phyloP scores from a whole-genome alignment of 2,113 vertebrate species.

The Gallinago jamesoni region DNA sequence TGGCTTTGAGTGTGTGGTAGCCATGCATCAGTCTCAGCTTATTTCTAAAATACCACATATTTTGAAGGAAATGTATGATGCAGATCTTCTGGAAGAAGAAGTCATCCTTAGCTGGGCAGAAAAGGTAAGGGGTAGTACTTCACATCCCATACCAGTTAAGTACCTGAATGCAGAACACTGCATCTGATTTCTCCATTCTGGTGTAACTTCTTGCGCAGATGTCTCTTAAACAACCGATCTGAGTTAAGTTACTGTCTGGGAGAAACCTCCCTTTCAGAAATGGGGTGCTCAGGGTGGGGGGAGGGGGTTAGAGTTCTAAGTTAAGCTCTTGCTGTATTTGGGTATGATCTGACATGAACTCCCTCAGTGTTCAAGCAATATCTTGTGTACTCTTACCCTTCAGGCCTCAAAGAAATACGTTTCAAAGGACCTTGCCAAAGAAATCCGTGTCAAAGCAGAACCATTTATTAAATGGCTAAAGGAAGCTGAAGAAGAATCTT shows the following conservation, averaged over 20 bases:
- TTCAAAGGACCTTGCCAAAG: constrained; percentile 98
- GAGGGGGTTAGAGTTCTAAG: neutral
- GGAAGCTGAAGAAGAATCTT: constrained; percentile 97
- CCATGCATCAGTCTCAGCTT: constrained; percentile 92
- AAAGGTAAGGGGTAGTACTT: constrained; percentile 77
- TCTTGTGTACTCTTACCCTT: neutral
- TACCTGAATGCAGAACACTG: rapidly evolving
- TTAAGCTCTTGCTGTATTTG: neutral
- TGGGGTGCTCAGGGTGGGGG: neutral
- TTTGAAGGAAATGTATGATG: constrained; percentile 95
- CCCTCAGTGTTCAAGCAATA: rapidly evolving
- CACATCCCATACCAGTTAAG: rapidly evolving
- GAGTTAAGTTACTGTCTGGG: neutral
- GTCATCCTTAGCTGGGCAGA: constrained; percentile 96
- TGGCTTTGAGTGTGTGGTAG: constrained; percentile 95
- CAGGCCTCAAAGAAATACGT: constrained; percentile 98
- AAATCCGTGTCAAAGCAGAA: constrained; percentile 95
- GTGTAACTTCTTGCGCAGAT: neutral
- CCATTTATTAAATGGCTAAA: constrained; percentile 98
- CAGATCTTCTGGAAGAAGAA: constrained; percentile 95
- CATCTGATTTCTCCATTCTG: rapidly evolving
- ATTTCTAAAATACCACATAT: constrained; percentile 91
- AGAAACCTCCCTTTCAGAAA: neutral
- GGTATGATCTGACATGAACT: neutral
- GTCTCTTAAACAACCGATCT: neutral